Percentiles rank a stretch among this genome's conserved stretches.
Evolutionary conservation across 64 coral and sea anemone genomes (phyloP).

Genomic region (Actinia equina): DNA sequence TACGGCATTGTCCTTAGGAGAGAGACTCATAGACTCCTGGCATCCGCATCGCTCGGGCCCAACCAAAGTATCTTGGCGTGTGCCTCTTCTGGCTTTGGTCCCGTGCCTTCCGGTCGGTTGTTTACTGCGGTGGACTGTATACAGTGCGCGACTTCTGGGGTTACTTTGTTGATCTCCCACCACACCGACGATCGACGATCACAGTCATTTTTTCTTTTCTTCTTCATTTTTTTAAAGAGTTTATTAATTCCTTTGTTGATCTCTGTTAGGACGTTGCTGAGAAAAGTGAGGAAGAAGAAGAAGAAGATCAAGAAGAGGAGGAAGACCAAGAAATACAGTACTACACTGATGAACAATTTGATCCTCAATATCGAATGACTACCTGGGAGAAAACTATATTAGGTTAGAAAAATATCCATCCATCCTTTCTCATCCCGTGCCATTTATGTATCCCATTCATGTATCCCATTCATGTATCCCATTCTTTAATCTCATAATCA

Average conservation of each 20-base stretch:
- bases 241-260: background rate
- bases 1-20: too few species aligned
- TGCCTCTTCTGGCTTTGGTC: background rate
- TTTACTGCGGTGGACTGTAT: too few species aligned
- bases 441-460: background rate
- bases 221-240: too few species aligned
- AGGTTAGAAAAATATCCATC: slow-evolving; percentile 37
- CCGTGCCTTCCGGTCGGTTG: too few species aligned
- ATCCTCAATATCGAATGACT: slow-evolving; percentile 57
- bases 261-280: background rate
- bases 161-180: too few species aligned
- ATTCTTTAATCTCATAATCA: too few species aligned
- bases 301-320: slow-evolving; percentile 46
- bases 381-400: slow-evolving; percentile 83
- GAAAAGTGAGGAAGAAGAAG: slow-evolving; percentile 26
- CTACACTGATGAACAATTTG: slow-evolving; percentile 48
- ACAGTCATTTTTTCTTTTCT: too few species aligned
- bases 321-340: slow-evolving; percentile 22
- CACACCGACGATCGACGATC: too few species aligned
- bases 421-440: background rate
- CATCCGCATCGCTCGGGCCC: too few species aligned
- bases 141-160: too few species aligned
- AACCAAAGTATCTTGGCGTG: too few species aligned
- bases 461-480: background rate
- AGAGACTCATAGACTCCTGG: too few species aligned